These are phyloP conservation scores for Phyllotis vaccarum DNA, from an alignment of 2,797 vertebrate species.

Conservation along the genomic window DNA sequence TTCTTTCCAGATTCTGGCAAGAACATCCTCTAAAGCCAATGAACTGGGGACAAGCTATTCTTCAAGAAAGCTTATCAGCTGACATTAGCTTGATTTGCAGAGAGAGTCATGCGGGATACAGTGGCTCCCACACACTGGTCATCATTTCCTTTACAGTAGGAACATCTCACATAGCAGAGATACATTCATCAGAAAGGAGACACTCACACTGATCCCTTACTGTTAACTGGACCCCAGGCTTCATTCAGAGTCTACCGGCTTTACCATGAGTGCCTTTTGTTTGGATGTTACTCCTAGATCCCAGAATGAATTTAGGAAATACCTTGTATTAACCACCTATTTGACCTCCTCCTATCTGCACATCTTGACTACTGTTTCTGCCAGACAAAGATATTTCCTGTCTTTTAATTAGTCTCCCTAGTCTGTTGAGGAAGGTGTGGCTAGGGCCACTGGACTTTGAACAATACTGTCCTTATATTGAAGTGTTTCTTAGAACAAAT, in stretches of 20 bases:
- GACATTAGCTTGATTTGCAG: neutral
- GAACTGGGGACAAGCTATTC: neutral
- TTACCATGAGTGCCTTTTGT: neutral
- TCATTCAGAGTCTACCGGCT: neutral
- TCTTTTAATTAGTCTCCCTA: neutral
- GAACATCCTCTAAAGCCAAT: neutral
- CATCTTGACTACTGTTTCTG: neutral
- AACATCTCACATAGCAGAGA: neutral
- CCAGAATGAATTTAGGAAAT: conserved; percentile 1
- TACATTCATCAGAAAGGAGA: neutral
- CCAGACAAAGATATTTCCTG: neutral
- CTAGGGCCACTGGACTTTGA: too few relatives aligned
- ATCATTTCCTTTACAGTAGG: neutral
- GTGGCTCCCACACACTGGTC: neutral
- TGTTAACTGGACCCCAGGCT: neutral
- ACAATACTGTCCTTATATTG: neutral
- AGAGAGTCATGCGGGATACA: neutral
- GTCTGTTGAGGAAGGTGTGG: neutral
- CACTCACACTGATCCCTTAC: neutral
- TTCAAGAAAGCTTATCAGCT: neutral
- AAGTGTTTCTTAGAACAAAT: neutral
- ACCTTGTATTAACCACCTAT: neutral
- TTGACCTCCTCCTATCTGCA: neutral
- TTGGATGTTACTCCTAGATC: neutral
- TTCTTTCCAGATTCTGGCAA: neutral